These are phyloP conservation scores for Idris sp. DNA, from an alignment of 1,140 invertebrate genomes.

Conservation along the genomic window DNA sequence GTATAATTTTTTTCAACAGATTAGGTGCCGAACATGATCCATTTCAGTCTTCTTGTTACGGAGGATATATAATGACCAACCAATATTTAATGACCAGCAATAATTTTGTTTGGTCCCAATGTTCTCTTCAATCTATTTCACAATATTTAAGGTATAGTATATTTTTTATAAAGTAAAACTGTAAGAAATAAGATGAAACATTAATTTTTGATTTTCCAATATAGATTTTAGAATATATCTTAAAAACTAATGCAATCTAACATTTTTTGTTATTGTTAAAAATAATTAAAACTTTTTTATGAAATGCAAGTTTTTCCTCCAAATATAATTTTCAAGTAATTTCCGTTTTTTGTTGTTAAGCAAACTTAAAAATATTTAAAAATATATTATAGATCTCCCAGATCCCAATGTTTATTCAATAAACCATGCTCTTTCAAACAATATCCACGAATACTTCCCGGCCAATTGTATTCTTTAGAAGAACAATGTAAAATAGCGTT, in stretches of 20 bases:
- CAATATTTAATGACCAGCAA: conserved; percentile 47
- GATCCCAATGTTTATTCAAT: conserved; percentile 91
- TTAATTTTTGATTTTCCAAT: neutral
- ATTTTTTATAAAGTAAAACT: neutral
- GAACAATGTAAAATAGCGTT: conserved; percentile 92
- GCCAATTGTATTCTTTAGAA: conserved; percentile 89
- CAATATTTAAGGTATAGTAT: conserved; percentile 63
- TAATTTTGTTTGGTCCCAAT: conserved; percentile 66
- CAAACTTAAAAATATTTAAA: too few relatives aligned
- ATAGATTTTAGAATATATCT: neutral
- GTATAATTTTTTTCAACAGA: conserved; percentile 40
- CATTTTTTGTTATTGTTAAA: too few relatives aligned
- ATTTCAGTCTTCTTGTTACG: conserved; percentile 1
- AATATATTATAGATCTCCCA: conserved; percentile 21
- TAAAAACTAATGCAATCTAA: too few relatives aligned
- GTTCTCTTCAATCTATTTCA: conserved; percentile 55
- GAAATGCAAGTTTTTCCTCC: too few relatives aligned
- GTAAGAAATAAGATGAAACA: too few relatives aligned
- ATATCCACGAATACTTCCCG: conserved; percentile 88
- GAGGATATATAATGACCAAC: conserved; percentile 64
- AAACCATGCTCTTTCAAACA: conserved; percentile 89
- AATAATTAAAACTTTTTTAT: too few relatives aligned
- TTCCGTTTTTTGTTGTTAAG: too few relatives aligned
- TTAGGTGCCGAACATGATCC: conserved; percentile 66
- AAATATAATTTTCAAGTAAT: too few relatives aligned